phyloP scores from a whole-genome alignment of 2,888 invertebrate genomes.

The Arenicola marina region DNA sequence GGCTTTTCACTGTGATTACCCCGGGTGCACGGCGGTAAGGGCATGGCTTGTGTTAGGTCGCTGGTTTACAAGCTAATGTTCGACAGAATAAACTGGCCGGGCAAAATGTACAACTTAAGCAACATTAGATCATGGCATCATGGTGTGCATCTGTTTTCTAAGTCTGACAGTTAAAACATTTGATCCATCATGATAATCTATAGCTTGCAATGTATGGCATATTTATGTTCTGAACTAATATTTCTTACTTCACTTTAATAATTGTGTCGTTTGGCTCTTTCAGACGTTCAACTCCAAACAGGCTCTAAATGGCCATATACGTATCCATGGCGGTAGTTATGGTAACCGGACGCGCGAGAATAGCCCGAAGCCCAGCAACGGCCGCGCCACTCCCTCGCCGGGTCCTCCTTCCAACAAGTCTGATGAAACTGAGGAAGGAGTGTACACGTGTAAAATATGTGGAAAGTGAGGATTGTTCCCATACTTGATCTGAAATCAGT shows the following conservation, averaged over 20 bases:
- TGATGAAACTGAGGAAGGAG: not conserved
- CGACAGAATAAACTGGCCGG: not conserved
- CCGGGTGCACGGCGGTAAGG: constrained; percentile 55
- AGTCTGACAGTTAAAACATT: no score
- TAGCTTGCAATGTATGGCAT: not conserved
- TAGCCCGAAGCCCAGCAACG: not conserved
- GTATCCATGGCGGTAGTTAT: constrained; percentile 84
- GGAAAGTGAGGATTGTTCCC: constrained; percentile 64
- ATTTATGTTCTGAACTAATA: not conserved
- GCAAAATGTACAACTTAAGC: not conserved
- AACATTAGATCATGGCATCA: not conserved
- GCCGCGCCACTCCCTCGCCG: constrained; percentile 4
- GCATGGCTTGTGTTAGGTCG: not conserved
- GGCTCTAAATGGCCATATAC: constrained; percentile 96
- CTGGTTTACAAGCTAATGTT: not conserved
- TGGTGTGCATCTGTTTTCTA: no score
- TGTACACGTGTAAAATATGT: constrained; percentile 96
- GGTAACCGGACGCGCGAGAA: not conserved
- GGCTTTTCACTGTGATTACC: constrained; percentile 48
- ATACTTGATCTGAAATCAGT: no score
- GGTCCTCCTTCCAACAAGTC: constrained; percentile 21
- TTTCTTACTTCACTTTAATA: not conserved
- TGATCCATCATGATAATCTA: no score
- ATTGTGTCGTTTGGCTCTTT: not conserved
- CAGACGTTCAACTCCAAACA: constrained; percentile 88